These are phyloP conservation scores for Prosopocoilus inquinatus DNA, from an alignment of 2,888 invertebrate species.

Conservation along the genomic window DNA sequence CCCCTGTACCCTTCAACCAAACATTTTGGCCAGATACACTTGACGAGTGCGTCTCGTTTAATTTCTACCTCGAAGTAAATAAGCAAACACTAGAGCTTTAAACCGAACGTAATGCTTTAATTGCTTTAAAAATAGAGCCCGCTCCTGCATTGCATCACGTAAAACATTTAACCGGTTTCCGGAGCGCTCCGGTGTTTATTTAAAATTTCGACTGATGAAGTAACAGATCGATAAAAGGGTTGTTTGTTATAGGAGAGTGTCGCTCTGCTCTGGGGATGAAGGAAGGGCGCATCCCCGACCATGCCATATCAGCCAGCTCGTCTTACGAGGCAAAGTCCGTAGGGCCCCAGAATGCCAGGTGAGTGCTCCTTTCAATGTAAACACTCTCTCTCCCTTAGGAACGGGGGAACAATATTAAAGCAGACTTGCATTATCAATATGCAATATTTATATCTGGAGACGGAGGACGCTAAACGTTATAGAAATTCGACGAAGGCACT, in stretches of 20 bases:
- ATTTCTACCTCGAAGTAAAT: too few species aligned
- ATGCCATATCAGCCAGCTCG: slow-evolving; percentile 82
- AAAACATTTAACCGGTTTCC: too few species aligned
- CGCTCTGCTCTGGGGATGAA: slow-evolving; percentile 83
- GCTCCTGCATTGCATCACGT: too few species aligned
- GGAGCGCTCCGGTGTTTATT: too few species aligned
- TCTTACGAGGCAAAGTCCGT: slow-evolving; percentile 83
- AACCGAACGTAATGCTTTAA: too few species aligned
- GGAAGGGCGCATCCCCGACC: slow-evolving; percentile 78
- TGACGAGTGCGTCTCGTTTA: too few species aligned
- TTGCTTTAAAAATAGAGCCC: too few species aligned
- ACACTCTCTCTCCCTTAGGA: slow-evolving; percentile 1
- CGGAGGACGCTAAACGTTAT: too few species aligned
- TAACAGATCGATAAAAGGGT: slow-evolving; percentile 20
- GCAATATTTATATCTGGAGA: neutral
- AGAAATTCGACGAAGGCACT: too few species aligned
- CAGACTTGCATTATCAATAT: neutral
- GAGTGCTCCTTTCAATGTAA: slow-evolving; percentile 37
- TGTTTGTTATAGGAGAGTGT: slow-evolving; percentile 60
- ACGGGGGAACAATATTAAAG: neutral
- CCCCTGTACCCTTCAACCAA: neutral
- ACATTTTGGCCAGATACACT: neutral
- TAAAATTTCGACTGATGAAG: neutral
- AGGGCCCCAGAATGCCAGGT: slow-evolving; percentile 87
- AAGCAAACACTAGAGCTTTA: too few species aligned